Evolutionary conservation across 2,888 invertebrate species (phyloP).

Genomic region (Phengaris alcon): DNA sequence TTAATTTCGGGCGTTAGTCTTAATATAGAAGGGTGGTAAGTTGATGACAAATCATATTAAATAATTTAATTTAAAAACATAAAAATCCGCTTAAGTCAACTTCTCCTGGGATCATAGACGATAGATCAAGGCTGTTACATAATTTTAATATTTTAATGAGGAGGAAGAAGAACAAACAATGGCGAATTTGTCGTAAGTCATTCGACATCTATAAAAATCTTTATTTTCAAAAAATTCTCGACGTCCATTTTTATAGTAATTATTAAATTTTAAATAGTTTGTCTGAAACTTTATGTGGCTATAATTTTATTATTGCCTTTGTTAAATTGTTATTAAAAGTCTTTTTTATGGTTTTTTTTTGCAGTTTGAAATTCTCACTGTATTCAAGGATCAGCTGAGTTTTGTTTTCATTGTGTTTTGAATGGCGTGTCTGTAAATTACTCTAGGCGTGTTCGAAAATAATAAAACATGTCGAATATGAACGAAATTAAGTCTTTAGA

Average conservation of each 20-base stretch:
- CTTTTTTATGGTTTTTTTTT: background rate
- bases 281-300: background rate
- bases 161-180: background rate
- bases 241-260: background rate
- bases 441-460: slow-evolving; percentile 29
- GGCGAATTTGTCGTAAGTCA: background rate
- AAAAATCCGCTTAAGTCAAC: too few species aligned
- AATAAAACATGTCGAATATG: slow-evolving; percentile 73
- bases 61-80: too few species aligned
- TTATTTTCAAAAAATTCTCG: background rate
- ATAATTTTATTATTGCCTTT: background rate
- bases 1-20: too few species aligned
- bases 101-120: slow-evolving; percentile 29
- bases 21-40: too few species aligned
- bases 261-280: background rate
- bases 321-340: background rate
- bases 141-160: background rate
- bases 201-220: background rate
- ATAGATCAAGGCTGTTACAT: background rate
- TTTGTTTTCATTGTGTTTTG: slow-evolving; percentile 64
- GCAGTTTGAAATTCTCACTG: background rate
- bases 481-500: slow-evolving; percentile 96
- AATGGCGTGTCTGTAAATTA: slow-evolving; percentile 36
- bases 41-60: too few species aligned
- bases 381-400: slow-evolving; percentile 66